Base-by-base conservation (phyloP, 2,888 invertebrate genomes). In the Sisyra terminalis region DNA sequence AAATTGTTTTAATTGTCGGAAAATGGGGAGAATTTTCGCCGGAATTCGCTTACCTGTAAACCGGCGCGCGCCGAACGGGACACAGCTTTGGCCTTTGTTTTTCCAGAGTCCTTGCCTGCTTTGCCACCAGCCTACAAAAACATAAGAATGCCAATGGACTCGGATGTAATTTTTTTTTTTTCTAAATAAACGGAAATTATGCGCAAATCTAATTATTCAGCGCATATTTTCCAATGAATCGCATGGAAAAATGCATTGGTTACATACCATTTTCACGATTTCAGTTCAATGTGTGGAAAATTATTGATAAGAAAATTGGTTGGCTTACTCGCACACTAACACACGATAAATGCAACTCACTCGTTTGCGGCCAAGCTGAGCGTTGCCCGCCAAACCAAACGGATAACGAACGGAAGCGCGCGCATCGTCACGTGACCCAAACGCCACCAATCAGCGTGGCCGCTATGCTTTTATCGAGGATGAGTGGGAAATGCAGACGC, bases 71-170 rank as follows among this genome's bases (percentile, higher is more conserved):
- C 96, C 50, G 97, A 97, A 60, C 98, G 82, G 49, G 98, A 98
- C 53, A 98, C 97, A 55, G 96, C 94, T 76, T 98, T 99, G 51
- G 93, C 90, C 73, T 96, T 96, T 44, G 94, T 90, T 75, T 97
- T 97, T 60, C 98, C 98, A 50, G 96, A 94, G 75, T 99, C 98
- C 75, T 98, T 98, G 60, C 98, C 98, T 69, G 98, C 97, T 85
- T 98, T 98, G 64, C 98, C 98, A 66, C 97, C 98, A 78, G 97
- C 96, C 98, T 88, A 72, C 63, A 73, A 73, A 66, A 6, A 24
- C 17, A 11, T 31, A 40, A 31, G 7, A 31, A 31, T 8, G 31
- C 15, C 6, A 14, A 11, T 8, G 17, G n/a, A 10, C 4, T 9
- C n/a, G n/a, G n/a, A n/a, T n/a, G n/a, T n/a, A n/a, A 31, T 9